Evolutionary conservation across 2,888 invertebrate species (phyloP), one percentile per base, ranked within the genome.

Genomic region (Pyrrhia umbra): DNA sequence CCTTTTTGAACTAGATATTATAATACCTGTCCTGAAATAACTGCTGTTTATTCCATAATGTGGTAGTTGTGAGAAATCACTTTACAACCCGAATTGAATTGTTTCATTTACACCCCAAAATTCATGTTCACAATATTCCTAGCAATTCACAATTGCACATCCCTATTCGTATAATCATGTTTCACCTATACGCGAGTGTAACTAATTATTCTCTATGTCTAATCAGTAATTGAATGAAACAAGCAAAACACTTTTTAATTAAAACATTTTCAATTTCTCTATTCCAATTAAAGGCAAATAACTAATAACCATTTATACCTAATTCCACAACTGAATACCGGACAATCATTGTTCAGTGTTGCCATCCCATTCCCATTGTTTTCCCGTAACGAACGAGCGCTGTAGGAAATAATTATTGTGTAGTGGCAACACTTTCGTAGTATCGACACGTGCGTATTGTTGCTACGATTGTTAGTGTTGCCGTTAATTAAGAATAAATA

Each of bases 331-430:
- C 81, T 78, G 75, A 47, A 66, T 62, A 74, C 80, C 80, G 84
- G 81, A 83, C 85, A 83, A 87, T 86, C 87, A 86, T 90, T 89
- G 90, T 87, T 84, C 87, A 82, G 86, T 91, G 86, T 89, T 90
- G 87, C 90, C 87, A 86, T 81, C 84, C 71, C 78, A 80, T 80
- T 75, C 75, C 82, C 79, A 84, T 93, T 92, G 90, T 91, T 86
- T 87, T 65, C 81, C 71, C 79, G 70, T 79, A 85, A 84, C 81
- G 82, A 86, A 86, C 88, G 82, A 83, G 84, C 85, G 87, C 83
- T 87, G 91, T 91, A 93, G 93, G 93, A 93, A 93, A 93, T 93
- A 93, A 94, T 93, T 93, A 93, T 86, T 88, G 88, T 88, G 85
- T 87, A 90, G 89, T 91, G 88, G 93, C 89, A 92, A 92, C 92